These are phyloP conservation scores for Pipa parva DNA, from an alignment of 2,113 vertebrate genomes.

Conservation along the genomic window DNA sequence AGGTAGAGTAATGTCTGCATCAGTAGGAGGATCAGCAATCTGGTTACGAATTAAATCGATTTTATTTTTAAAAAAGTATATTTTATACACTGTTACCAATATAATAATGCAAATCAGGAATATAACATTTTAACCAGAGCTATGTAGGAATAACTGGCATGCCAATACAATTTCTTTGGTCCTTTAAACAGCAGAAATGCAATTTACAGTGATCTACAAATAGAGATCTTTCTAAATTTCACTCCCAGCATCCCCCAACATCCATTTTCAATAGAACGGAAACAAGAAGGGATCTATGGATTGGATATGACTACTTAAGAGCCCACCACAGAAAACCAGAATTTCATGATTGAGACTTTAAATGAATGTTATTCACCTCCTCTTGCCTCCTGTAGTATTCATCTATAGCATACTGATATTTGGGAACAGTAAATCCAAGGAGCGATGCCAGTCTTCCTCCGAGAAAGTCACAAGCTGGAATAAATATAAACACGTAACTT, in stretches of 20 bases:
- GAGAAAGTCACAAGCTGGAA: slow-evolving; percentile 68
- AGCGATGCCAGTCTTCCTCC: slow-evolving; percentile 57
- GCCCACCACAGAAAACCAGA: not conserved
- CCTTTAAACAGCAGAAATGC: not conserved
- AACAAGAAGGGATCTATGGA: too few species aligned
- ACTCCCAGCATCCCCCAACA: too few species aligned
- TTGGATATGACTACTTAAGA: too few species aligned
- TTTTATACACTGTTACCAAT: too few species aligned
- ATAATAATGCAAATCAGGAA: too few species aligned
- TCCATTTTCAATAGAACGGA: not conserved
- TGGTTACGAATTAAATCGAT: too few species aligned
- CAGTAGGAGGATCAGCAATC: too few species aligned
- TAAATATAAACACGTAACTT: not conserved
- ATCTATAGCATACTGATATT: slow-evolving; percentile 66
- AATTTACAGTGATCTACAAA: not conserved
- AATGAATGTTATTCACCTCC: slow-evolving; percentile 37
- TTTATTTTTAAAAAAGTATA: too few species aligned
- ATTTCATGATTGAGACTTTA: not conserved
- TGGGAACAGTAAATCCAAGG: slow-evolving; percentile 63
- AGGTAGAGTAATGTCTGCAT: too few species aligned
- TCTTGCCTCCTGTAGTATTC: slow-evolving; percentile 47
- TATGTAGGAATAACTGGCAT: too few species aligned
- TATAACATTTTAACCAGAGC: too few species aligned
- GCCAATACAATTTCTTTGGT: too few species aligned
- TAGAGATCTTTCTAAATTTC: not conserved